Base-by-base conservation (phyloP, 2,797 vertebrate genomes). In the Alca torda region DNA sequence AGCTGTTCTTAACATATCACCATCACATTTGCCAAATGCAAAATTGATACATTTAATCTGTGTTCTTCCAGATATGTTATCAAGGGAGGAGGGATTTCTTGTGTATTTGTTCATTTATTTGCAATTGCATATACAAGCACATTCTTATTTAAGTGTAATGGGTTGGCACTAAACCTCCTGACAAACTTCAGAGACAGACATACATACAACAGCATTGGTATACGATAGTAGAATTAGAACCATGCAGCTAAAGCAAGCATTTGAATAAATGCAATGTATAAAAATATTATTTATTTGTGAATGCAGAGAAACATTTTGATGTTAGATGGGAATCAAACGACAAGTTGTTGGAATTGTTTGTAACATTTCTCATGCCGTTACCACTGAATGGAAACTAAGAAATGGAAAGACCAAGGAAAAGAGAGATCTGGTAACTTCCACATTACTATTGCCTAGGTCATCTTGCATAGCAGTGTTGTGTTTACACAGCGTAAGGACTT, bases 1-100 rank as follows among this genome's bases (percentile, higher is more conserved):
- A 88, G 48, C 26, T 33, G 26, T 64, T 92, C 69, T 93, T 93
- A 88, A 80, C 30, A 23, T 65, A 76, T 21, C 33, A 80, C 33
- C 46, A 95, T 91, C 57, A 63, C 31, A 46, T 65, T 87, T 96
- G 70, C n/a, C 67, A 94, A 95, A 95, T 91, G n/a, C 41, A 95
- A 96, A 95, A 78, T 25, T 68, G 78, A 91, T 92, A 77, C 8
- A 68, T 92, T 88, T 93, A 88, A 68, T 88, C 72, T 86, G 6
- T 54, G 11, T 77, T 90, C 64, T 88, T 95, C 39, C n/a, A 90
- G 35, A 51, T 69, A 57, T 8, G 12, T 85, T 90, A 91, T 77
- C 89, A 89, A 84, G 46, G 59, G 61, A 95, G 45, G n/a, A 87
- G 78, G 10, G 35, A 50, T 73, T 83, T 64, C 46, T 80, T 80